Base-by-base conservation (phyloP, 2,797 vertebrate genomes). In the Phylloscopus collybita region DNA sequence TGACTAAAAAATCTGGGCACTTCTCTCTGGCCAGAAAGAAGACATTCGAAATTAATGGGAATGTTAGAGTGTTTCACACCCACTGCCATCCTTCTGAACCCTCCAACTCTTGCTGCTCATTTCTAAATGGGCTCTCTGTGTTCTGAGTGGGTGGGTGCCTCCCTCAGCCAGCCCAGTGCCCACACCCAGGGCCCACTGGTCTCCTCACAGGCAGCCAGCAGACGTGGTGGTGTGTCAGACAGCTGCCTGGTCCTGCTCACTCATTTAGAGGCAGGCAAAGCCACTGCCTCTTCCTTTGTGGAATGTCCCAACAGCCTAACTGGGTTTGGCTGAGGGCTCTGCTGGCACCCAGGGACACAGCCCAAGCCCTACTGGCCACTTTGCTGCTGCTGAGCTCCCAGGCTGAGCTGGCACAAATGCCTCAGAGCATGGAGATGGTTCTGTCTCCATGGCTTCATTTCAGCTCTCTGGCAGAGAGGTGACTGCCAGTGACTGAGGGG, bases 1-100 rank as follows among this genome's bases (percentile, higher is more conserved):
- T 94, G 97, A 97, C 97, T 95, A 90, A 95, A 97, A 97, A 96
- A 95, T 94, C 94, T 95, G 96, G 94, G 95, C 92, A 85, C 82
- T 87, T 88, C 80, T 97, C 94, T 93, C 84, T 95, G 94, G 91
- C 87, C 91, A 95, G 95, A 94, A 83, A 91, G 91, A 60, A 80
- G 92, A 89, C 95, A 80, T 87, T 96, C 90, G 14, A 34, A 96
- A 92, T 96, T 97, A 97, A 97, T 95, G 78, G 86, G 49, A 95
- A 95, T 38, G 92, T 92, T 96, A 94, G 61, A 93, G 88, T 67
- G 90, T 72, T 95, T 95, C 97, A 97, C 94, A 95, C 94, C 95
- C 94, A 72, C 93, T 67, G 69, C 72, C 86, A 87, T 86, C 82
- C 65, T 90, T 90, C 89, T 90, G 93, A 90, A 87, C 66, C 90